Evolutionary conservation across 2,797 vertebrate genomes (phyloP).

Genomic region (Liasis olivaceus): DNA sequence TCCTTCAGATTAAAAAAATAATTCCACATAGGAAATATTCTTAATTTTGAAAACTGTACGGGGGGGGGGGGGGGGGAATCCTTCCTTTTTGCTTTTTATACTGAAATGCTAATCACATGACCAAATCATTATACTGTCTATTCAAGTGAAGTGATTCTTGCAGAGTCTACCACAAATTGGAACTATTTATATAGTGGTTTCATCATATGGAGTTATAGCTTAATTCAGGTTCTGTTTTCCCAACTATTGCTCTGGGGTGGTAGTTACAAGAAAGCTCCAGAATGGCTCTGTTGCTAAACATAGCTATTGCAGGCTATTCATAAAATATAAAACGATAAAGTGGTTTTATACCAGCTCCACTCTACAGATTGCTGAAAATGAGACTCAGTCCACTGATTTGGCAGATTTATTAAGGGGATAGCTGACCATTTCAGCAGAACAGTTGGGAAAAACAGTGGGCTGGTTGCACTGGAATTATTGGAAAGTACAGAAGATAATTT

Average conservation of each 20-base stretch:
- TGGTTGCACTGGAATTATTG: neutral
- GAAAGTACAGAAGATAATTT: slow-evolving; percentile 1
- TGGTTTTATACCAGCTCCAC: neutral
- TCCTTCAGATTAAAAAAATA: neutral
- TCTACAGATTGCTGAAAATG: neutral
- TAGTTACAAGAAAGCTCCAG: neutral
- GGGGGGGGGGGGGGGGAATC: neutral
- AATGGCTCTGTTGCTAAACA: neutral
- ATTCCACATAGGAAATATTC: neutral
- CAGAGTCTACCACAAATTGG: neutral
- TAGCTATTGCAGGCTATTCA: neutral
- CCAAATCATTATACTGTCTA: no score
- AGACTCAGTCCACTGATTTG: neutral
- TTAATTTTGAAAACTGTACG: neutral
- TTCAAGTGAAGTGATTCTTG: neutral
- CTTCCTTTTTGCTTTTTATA: neutral
- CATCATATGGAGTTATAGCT: neutral
- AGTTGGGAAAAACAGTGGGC: neutral
- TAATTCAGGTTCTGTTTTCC: neutral
- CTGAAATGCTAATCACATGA: neutral
- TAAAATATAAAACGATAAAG: neutral
- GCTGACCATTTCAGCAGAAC: neutral
- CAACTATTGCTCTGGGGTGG: neutral
- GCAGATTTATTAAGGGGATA: neutral
- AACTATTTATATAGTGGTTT: neutral